A percentile compares a stretch with the other conserved stretches of the same genome.
These are phyloP conservation scores for Bombus balteatus DNA, from an alignment of 1,140 invertebrate genomes.

Conservation along the genomic window DNA sequence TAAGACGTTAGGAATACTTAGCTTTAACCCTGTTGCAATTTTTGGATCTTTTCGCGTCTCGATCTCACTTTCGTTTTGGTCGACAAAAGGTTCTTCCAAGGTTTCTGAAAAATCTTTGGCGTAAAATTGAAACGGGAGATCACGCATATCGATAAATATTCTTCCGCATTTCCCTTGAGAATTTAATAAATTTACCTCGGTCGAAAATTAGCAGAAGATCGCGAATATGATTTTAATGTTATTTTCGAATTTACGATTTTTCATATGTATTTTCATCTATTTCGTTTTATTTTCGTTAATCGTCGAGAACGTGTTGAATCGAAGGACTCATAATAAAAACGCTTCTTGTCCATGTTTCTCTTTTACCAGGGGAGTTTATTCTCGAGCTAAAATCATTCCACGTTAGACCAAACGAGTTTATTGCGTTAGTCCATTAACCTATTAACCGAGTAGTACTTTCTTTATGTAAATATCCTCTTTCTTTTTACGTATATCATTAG, in stretches of 20 bases:
- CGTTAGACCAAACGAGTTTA: not conserved
- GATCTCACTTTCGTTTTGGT: not conserved
- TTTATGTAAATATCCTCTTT: not conserved
- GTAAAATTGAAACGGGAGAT: not conserved
- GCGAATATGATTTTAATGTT: too few relatives aligned
- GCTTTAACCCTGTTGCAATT: not conserved
- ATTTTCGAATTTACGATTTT: too few relatives aligned
- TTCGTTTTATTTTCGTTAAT: too few relatives aligned
- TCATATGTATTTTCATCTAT: too few relatives aligned
- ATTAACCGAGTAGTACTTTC: not conserved
- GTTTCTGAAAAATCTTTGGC: not conserved
- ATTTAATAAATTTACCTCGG: not conserved
- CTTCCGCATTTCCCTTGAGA: not conserved
- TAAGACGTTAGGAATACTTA: not conserved
- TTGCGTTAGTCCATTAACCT: not conserved
- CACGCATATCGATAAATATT: not conserved
- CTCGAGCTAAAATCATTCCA: not conserved
- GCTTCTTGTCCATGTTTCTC: too few relatives aligned
- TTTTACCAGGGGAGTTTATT: not conserved
- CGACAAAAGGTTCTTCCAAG: not conserved
- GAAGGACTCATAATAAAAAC: too few relatives aligned
- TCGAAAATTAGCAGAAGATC: too few relatives aligned
- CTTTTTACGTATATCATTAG: not conserved
- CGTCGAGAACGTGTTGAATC: too few relatives aligned
- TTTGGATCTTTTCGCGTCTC: rapidly evolving